phyloP scores from a whole-genome alignment of 2,888 invertebrate species.

The Fabriciana adippe region DNA sequence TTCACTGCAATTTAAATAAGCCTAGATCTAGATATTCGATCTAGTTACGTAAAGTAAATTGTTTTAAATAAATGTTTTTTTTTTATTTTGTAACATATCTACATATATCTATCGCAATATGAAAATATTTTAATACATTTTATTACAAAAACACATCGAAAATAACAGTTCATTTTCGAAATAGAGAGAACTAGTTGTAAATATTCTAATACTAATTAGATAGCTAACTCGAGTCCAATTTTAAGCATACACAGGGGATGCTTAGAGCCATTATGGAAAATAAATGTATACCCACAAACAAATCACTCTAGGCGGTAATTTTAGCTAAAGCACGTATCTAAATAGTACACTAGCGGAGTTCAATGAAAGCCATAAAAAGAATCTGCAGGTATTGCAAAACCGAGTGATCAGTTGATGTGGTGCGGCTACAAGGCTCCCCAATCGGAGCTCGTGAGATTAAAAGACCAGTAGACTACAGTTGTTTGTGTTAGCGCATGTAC shows the following conservation, averaged over 20 bases:
- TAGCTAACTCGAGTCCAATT: constrained; percentile 28
- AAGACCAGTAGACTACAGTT: constrained; percentile 64
- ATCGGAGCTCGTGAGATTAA: constrained; percentile 67
- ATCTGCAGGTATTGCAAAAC: constrained; percentile 36
- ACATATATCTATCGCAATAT: too few species aligned
- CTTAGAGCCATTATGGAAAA: constrained; percentile 25
- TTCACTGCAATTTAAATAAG: constrained; percentile 21
- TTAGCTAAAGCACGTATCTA: constrained; percentile 17
- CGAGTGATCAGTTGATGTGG: constrained; percentile 38
- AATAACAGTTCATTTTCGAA: constrained; percentile 5
- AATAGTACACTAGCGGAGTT: constrained; percentile 10
- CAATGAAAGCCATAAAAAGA: constrained; percentile 33
- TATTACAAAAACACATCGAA: background rate
- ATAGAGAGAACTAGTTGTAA: constrained; percentile 24
- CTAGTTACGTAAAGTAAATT: background rate
- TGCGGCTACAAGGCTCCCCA: constrained; percentile 30
- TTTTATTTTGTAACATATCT: too few species aligned
- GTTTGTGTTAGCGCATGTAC: constrained; percentile 57
- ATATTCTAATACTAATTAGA: constrained; percentile 28
- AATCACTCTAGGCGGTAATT: constrained; percentile 23
- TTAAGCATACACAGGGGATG: constrained; percentile 31
- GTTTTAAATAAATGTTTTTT: background rate
- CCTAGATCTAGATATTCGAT: background rate
- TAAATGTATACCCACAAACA: constrained; percentile 25
- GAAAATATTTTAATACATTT: too few species aligned